These are phyloP conservation scores for Clytia hemisphaerica DNA, from an alignment of 30 jellyfish, hydroid and myxozoan genomes.

Conservation along the genomic window DNA sequence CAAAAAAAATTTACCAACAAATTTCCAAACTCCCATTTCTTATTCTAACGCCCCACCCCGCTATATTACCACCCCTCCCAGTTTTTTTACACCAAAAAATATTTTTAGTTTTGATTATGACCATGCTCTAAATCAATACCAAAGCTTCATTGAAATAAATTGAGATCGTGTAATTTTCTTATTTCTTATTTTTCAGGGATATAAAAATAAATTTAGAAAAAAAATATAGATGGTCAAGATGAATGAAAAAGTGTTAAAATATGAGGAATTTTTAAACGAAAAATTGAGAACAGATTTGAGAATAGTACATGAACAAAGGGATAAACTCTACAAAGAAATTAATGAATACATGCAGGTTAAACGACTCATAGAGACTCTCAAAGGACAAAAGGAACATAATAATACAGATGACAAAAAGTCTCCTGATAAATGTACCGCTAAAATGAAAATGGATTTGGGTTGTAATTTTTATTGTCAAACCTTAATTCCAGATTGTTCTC, in stretches of 20 bases:
- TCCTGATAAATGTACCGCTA: neutral
- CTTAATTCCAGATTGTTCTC: conserved; percentile 34
- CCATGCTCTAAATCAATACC: too few relatives aligned
- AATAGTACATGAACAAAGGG: conserved; percentile 55
- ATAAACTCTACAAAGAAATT: conserved; percentile 39
- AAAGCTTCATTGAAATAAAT: too few relatives aligned
- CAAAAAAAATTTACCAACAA: too few relatives aligned
- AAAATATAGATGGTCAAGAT: too few relatives aligned
- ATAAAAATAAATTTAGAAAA: too few relatives aligned
- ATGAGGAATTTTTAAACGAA: conserved; percentile 68
- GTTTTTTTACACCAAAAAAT: too few relatives aligned
- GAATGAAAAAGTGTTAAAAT: conserved; percentile 36
- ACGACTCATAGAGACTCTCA: conserved; percentile 38
- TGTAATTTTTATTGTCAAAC: conserved; percentile 91
- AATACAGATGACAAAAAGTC: neutral
- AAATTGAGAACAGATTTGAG: conserved; percentile 56
- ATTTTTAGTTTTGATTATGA: too few relatives aligned
- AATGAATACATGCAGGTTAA: conserved; percentile 72
- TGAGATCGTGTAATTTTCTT: too few relatives aligned
- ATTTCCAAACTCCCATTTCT: too few relatives aligned
- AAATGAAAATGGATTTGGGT: conserved; percentile 75
- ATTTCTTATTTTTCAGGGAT: too few relatives aligned
- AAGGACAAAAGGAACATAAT: neutral
- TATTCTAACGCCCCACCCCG: too few relatives aligned
- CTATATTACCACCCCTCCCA: too few relatives aligned